Percentiles rank a stretch among this genome's conserved stretches.
These are phyloP conservation scores for Nebria ingens DNA, from an alignment of 1,140 invertebrate species.

Conservation along the genomic window DNA sequence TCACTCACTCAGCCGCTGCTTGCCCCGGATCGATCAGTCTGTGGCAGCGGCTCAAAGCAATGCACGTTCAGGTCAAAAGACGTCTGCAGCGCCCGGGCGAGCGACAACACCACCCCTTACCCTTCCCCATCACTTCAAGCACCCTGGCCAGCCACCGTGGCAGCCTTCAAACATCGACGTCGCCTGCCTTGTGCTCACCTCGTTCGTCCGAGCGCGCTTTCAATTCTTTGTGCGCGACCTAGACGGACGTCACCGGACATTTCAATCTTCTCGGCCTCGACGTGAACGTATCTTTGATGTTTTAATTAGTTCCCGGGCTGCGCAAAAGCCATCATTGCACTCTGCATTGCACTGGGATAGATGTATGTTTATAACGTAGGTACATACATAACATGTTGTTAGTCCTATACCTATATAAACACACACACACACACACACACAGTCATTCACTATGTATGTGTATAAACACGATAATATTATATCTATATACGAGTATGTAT, in stretches of 20 bases:
- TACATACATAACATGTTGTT: too few relatives aligned
- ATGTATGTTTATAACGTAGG: too few relatives aligned
- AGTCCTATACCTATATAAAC: too few relatives aligned
- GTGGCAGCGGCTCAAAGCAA: slow-evolving; percentile 31
- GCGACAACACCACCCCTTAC: slow-evolving; percentile 18
- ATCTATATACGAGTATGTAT: too few relatives aligned
- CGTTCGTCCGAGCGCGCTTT: background rate
- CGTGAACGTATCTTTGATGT: slow-evolving; percentile 29
- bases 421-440: too few relatives aligned
- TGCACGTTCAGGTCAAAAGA: slow-evolving; percentile 37
- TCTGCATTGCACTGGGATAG: background rate
- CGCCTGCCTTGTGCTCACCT: too few relatives aligned
- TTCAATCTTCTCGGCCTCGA: background rate
- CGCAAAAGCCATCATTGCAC: background rate
- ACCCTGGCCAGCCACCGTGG: too few relatives aligned
- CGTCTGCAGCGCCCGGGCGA: slow-evolving; percentile 33
- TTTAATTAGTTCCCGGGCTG: slow-evolving; percentile 29
- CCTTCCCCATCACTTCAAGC: background rate
- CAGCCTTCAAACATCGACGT: too few relatives aligned
- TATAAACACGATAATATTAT: too few relatives aligned
- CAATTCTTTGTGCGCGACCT: slow-evolving; percentile 9
- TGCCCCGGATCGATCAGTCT: slow-evolving; percentile 35
- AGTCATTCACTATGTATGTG: too few relatives aligned
- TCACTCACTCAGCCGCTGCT: slow-evolving; percentile 15
- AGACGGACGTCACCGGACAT: slow-evolving; percentile 3